Base-by-base conservation (phyloP, 1,140 invertebrate genomes). In the Apis laboriosa region DNA sequence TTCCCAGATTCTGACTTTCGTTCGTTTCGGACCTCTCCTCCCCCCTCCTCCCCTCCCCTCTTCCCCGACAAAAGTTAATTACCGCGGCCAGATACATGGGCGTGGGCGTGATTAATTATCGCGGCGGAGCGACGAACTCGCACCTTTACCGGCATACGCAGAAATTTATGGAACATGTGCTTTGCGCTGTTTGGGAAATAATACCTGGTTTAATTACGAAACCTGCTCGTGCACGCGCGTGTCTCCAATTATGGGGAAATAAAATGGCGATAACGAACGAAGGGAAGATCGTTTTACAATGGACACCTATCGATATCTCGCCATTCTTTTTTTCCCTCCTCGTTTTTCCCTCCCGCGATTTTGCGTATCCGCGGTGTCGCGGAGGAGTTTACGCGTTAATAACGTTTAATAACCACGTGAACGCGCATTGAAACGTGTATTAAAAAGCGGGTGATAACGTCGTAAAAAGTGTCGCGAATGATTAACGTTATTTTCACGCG, bases 71-170 rank as follows among this genome's bases (percentile, higher is more conserved):
- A 84, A 84, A 84, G 83, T 81, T 84, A 81, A 84, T 84, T 84
- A 84, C 72, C 24, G 83, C 78, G 79, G 78, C 71, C 83, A 84
- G 58, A 80, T 84, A 84, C 79, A 75, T 61, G 79, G 58, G 63
- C 81, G 81, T 84, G 70, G 83, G 72, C 72, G 58, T 68, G 83
- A 84, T 84, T 84, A 84, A 84, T 84, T 84, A 84, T 82, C 72
- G 53, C 83, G 19, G 24, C 63, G 74, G 58, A 76, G 66, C 79
- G 78, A 81, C 66, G 72, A 81, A 81, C 79, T 74, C 56, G 56
- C 78, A 76, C 79, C 83, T 80, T 84, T 84, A 76, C 72, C 67
- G 72, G 78, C 79, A 81, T 84, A 84, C 56, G 83, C 71, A 76
- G 83, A 84, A 81, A 84, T 84, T 84, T 84, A 84, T 84, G 72